Percentiles rank a stretch among this genome's conserved stretches.
phyloP scores from a whole-genome alignment of 2,797 vertebrate species.

The Gymnoscopelus braueri region DNA sequence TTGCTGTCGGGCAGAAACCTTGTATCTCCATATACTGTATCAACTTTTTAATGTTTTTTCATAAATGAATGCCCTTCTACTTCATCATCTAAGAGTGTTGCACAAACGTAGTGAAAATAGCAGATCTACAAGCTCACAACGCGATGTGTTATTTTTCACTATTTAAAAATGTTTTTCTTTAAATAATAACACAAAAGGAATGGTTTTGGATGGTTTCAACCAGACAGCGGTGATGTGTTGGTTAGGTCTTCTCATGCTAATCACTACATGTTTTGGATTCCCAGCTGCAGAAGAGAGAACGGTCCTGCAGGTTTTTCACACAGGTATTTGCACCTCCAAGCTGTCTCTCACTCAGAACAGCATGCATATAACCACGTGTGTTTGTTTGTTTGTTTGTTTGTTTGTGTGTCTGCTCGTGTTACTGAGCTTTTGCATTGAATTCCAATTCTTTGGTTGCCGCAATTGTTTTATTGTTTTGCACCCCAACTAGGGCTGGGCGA shows the following conservation, averaged over 20 bases:
- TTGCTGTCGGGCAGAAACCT: too few relatives aligned
- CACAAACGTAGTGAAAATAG: too few relatives aligned
- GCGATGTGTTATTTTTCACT: too few relatives aligned
- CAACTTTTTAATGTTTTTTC: too few relatives aligned
- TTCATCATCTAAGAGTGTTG: too few relatives aligned
- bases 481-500: background rate
- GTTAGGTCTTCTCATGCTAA: conserved; percentile 65
- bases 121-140: too few relatives aligned
- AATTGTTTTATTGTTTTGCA: conserved; percentile 42
- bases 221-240: too few relatives aligned
- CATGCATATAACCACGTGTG: conserved; percentile 53
- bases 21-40: too few relatives aligned
- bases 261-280: conserved; percentile 83
- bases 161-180: too few relatives aligned
- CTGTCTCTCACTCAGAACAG: conserved; percentile 37
- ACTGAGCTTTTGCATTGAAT: conserved; percentile 21
- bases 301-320: conserved; percentile 97
- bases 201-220: too few relatives aligned
- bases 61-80: too few relatives aligned
- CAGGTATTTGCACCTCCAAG: conserved; percentile 87
- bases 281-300: conserved; percentile 99
- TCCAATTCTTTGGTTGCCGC: conserved; percentile 22
- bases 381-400: conserved; percentile 3
- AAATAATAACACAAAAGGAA: too few relatives aligned
- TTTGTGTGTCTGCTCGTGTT: conserved; percentile 45